Evolutionary conservation across 2,888 invertebrate genomes (phyloP).

Genomic region (Coremacera marginata): DNA sequence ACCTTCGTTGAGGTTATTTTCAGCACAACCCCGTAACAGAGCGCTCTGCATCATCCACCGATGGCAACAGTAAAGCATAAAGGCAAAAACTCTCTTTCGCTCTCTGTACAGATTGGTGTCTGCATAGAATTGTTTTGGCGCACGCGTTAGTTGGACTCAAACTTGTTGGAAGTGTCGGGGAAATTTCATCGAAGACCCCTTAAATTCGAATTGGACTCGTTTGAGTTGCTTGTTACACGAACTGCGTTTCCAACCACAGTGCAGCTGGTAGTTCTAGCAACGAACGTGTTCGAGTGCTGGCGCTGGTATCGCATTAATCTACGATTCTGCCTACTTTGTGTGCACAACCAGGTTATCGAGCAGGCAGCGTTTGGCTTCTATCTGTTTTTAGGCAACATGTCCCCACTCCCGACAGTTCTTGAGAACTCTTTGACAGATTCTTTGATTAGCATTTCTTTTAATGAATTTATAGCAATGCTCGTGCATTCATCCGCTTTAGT

Average conservation of each 20-base stretch:
- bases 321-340: not conserved
- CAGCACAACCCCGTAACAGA: slow-evolving; percentile 33
- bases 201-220: slow-evolving; percentile 21
- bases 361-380: not conserved
- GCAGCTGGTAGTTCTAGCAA: not conserved
- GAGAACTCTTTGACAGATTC: not conserved
- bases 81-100: slow-evolving; percentile 7
- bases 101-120: not conserved
- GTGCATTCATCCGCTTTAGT: not conserved
- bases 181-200: slow-evolving; percentile 37
- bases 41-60: no score
- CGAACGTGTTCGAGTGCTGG: not conserved
- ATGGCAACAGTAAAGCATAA: no score
- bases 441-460: slow-evolving; percentile 20
- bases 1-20: slow-evolving; percentile 53
- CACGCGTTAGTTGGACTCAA: slow-evolving; percentile 41
- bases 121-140: slow-evolving; percentile 33
- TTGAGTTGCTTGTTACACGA: slow-evolving; percentile 6
- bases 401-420: not conserved
- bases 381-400: not conserved
- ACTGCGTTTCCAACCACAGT: not conserved
- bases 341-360: not conserved
- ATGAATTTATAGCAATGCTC: slow-evolving; percentile 11
- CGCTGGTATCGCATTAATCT: not conserved
- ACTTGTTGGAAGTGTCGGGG: slow-evolving; percentile 47